Base-by-base conservation (phyloP, 2,113 vertebrate species). In the Isichthys henryi region DNA sequence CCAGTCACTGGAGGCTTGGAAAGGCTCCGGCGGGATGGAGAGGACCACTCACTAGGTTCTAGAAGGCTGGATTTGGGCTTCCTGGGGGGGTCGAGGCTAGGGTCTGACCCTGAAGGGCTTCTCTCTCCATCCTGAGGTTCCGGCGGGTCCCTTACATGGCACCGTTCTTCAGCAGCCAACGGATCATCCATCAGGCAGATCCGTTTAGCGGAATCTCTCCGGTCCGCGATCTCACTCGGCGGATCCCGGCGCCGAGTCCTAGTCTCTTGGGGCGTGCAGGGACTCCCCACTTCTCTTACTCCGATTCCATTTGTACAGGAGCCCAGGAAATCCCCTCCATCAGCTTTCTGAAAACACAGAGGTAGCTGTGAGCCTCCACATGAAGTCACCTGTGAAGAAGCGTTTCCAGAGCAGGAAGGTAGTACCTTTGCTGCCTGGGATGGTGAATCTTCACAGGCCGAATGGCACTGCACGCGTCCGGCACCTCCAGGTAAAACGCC, bases 21-120 rank as follows among this genome's bases (percentile, higher is more conserved):
- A 19, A 17, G 80, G 17, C 15, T 17, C 49, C 17, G 49, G 48
- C 9, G 17, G 49, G 6, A 21, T n/a, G 23, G n/a, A 31, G n/a
- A 50, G 86, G 3, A 8, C 9, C 45, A 90, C 94, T 93, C 80
- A 95, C 94, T 95, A 6, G 94, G 92, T 70, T 95, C 94, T 6
- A 80, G 88, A 2, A 90, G 88, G 0, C 35, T 74, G 5, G 19
- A 58, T 39, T 50, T 91, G 21, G 53, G 58, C 66, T 39, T 91
- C 86, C 49, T 92, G 56, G 9, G 88, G 10, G 46, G 10, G 48
- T 15, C 86, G 3, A 49, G 80, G 0, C 19, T 62, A 3, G 48
- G 43, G 11, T 23, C 43, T 86, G 48, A 15, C 45, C 45, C 83
- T 10, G 10, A 35, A 66, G 4, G 88, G 66, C 15, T 49, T 88